Evolutionary conservation across 2,113 vertebrate species (phyloP), one percentile per base, ranked within the genome.

Genomic region (Cyrtonyx montezumae): DNA sequence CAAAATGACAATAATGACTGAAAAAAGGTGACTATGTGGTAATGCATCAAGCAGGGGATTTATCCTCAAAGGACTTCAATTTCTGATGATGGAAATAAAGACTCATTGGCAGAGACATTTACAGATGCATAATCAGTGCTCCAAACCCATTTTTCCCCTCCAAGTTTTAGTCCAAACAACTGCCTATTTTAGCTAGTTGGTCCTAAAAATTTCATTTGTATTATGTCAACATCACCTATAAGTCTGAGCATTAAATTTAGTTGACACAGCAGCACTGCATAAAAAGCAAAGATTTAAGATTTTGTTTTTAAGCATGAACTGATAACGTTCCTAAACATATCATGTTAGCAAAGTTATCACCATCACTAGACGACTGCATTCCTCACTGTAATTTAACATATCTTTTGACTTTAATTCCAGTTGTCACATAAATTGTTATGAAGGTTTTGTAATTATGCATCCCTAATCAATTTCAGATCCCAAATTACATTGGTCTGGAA

Each of bases 381-480:
- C 73, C 87, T 93, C 5, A 0, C 40, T 79, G 49, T 75, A 92
- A 92, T 94, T 91, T 85, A 71, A 87, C 87, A 32, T 71, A 79
- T 20, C 71, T 91, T 79, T 87, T 51, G 61, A 91, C 91, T 93
- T 78, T 91, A 85, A 94, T 94, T 89, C 71, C 34, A 74, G 49
- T 87, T 94, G 94, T 85, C 87, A 96, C 42, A 82, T n/a, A 87
- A 79, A 83, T 69, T 55, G 49, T 74, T 45, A 85, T 0, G 16
- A 53, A 46, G 30, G 61, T 84, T 93, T 84, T 88, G 48, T 92
- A 94, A 94, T 86, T 81, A 81, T 12, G 70, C 75, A 79, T 93
- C 81, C 87, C 87, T 92, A 94, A 96, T 94, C 84, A 95, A 9
- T 76, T 95, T 94, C 48, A 85, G 79, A 88, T 71, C 91, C 91